A percentile compares a stretch with the other conserved stretches of the same genome.
phyloP scores from a whole-genome alignment of 2,888 invertebrate species.

The Nemurella pictetii region DNA sequence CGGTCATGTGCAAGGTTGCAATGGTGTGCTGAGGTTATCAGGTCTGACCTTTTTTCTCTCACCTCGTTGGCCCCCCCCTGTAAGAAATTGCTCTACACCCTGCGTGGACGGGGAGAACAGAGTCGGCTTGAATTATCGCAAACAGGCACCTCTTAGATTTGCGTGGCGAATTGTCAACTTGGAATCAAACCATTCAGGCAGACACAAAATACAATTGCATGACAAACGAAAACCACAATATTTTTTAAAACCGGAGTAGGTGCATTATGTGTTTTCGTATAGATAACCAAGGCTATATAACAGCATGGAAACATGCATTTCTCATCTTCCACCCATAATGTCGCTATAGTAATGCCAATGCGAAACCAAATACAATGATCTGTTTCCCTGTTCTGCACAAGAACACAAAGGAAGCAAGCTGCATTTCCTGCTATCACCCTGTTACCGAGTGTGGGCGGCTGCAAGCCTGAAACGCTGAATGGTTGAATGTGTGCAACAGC shows the following conservation, averaged over 20 bases:
- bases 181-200: too few species aligned
- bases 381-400: conserved; percentile 12
- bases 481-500: not conserved
- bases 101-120: not conserved
- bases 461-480: not conserved
- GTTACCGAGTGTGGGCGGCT: not conserved
- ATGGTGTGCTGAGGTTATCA: not conserved
- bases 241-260: too few species aligned
- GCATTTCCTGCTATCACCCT: conserved; percentile 33
- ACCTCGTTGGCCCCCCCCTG: not conserved
- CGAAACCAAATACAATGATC: not conserved
- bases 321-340: not conserved
- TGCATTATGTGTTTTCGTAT: too few species aligned
- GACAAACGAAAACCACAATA: too few species aligned
- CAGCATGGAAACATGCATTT: not conserved
- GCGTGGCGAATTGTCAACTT: not conserved
- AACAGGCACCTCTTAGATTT: not conserved
- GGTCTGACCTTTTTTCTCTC: not conserved
- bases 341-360: not conserved
- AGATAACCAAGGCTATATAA: too few species aligned
- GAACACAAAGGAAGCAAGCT: conserved; percentile 25
- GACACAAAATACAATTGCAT: too few species aligned
- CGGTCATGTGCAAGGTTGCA: conserved; percentile 31
- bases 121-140: not conserved
- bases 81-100: not conserved